Evolutionary conservation across 2,797 vertebrate species (phyloP), one percentile per base, ranked within the genome.

Genomic region (Emys orbicularis): DNA sequence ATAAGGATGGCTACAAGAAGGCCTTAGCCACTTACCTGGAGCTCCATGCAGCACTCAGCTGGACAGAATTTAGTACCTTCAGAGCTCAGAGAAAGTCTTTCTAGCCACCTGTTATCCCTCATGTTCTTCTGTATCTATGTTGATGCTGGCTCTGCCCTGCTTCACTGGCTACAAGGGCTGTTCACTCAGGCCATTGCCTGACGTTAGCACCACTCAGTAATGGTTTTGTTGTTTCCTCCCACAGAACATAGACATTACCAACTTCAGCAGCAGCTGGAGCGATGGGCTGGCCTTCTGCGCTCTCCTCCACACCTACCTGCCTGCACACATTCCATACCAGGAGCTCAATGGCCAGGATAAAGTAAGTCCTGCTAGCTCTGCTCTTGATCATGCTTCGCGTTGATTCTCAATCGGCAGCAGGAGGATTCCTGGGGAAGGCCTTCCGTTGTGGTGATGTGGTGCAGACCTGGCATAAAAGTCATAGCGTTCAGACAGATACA

Each of bases 211-310:
- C 61, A 0, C 81, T 92, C 8, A 95, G 44, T 86, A n/a, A 37
- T 56, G 27, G 53, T 68, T 68, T 1, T 83, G 21, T 82, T 90
- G 80, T 95, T 89, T 94, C 87, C 91, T 96, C 82, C 90, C 94
- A 59, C 97, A 99, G 99, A 98, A 99, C 94, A 99, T 99, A 29
- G 99, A 99, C 50, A 99, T 99, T 97, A 99, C 99, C 86, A 99
- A 99, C 97, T 99, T 99, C 98, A 99, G 99, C 98, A 99, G 99
- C 98, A 99, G 99, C 92, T 99, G 99, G 99, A 99, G 99, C 6
- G 99, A 99, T 4, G 99, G 99, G 50, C 97, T 99, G 97, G 99
- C 99, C 7, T 99, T 99, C 97, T 99, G 99, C 6, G 99, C 99
- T 34, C 98, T 99, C 27, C 94, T 99, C 68, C 99, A 99, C 97